Conservation (phyloP, 1,140 invertebrate species). For the Stenopsyche tienmushanensis region DNA sequence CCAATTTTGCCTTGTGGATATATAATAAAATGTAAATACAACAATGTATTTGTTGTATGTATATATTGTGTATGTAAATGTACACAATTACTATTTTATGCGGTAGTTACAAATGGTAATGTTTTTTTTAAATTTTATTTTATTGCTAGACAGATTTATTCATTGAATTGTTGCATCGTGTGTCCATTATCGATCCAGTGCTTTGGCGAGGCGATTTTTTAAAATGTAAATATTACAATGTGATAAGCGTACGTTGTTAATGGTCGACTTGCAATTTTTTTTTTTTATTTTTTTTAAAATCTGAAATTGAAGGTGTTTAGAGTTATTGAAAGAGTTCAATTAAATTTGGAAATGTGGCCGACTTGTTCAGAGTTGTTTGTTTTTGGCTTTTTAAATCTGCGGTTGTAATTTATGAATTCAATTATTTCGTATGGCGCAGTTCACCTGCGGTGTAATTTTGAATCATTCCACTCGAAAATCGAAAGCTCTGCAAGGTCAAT, state of each 20-base stretch:
- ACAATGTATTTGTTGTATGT: neutral
- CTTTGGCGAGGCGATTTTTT: slow-evolving; percentile 14
- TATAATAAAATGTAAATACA: slow-evolving; percentile 34
- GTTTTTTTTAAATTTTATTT: slow-evolving; percentile 30
- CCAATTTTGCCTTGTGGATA: slow-evolving; percentile 59
- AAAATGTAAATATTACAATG: slow-evolving; percentile 23
- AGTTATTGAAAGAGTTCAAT: too few species aligned
- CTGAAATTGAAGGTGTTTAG: too few species aligned
- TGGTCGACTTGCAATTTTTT: slow-evolving; percentile 11
- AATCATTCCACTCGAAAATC: too few species aligned
- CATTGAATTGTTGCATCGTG: neutral
- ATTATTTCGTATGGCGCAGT: too few species aligned
- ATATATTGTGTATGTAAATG: slow-evolving; percentile 11
- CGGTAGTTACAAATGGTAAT: slow-evolving; percentile 35
- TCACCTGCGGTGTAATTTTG: too few species aligned
- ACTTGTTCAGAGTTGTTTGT: too few species aligned
- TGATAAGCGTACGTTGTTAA: slow-evolving; percentile 9
- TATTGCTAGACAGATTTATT: slow-evolving; percentile 32
- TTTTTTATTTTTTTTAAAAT: too few species aligned
- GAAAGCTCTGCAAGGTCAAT: too few species aligned
- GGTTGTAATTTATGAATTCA: too few species aligned
- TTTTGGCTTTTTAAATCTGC: too few species aligned
- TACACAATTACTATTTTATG: slow-evolving; percentile 38
- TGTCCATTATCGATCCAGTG: slow-evolving; percentile 14
- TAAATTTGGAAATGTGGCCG: too few species aligned